These are phyloP conservation scores for Acrobasis suavella DNA, from an alignment of 2,888 invertebrate genomes.

Conservation along the genomic window DNA sequence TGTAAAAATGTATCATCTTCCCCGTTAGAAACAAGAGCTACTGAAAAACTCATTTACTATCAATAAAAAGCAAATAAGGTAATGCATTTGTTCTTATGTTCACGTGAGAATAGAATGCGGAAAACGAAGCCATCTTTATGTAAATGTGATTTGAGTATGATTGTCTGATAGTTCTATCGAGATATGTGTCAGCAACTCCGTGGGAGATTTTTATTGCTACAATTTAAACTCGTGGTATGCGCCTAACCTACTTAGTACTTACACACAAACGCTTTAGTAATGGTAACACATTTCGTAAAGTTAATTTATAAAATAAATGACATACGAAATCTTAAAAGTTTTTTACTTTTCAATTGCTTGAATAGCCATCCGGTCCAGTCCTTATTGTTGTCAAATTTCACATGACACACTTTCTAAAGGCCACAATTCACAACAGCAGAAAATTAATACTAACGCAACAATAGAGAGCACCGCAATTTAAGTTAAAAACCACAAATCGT, in stretches of 20 bases:
- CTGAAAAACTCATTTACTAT: too few species aligned
- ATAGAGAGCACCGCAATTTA: neutral
- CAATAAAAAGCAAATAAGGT: too few species aligned
- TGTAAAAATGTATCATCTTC: too few species aligned
- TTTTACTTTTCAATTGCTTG: neutral
- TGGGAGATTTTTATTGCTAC: constrained; percentile 11
- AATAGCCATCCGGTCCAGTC: neutral
- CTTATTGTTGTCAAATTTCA: constrained; percentile 9
- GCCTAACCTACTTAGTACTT: neutral
- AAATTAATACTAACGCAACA: too few species aligned
- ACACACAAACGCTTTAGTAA: neutral
- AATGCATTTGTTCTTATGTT: neutral
- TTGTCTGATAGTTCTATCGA: constrained; percentile 3
- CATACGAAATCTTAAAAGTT: neutral
- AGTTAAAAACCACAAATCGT: constrained; percentile 4
- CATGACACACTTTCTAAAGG: constrained; percentile 15
- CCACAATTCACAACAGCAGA: neutral
- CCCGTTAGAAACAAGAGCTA: too few species aligned
- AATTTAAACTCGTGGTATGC: constrained; percentile 2
- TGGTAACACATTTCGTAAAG: constrained; percentile 1
- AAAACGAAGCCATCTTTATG: neutral
- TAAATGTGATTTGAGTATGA: constrained; percentile 8
- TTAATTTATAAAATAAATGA: neutral
- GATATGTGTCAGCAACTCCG: neutral
- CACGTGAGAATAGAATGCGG: constrained; percentile 20